A percentile compares a stretch with the other conserved stretches of the same genome.
phyloP scores from a whole-genome alignment of 2,888 invertebrate species.

The Drosophila nr. perissopoda region DNA sequence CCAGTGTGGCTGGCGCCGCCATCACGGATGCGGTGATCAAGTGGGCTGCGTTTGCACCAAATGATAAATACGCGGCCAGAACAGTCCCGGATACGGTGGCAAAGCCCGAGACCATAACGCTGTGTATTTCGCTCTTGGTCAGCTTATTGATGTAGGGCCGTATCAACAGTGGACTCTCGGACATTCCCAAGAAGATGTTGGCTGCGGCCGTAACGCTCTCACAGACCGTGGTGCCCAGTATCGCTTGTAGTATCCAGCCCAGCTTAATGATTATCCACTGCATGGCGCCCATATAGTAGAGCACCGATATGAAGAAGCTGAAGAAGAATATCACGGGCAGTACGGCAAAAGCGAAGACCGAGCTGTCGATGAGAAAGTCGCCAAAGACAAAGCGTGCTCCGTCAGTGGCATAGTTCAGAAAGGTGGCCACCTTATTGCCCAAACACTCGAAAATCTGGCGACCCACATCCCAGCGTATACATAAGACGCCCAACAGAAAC shows the following conservation, averaged over 20 bases:
- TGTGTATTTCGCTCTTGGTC: slow-evolving; percentile 96
- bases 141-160: slow-evolving; percentile 92
- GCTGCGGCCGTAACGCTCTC: slow-evolving; percentile 97
- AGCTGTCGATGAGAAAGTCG: slow-evolving; percentile 86
- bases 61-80: slow-evolving; percentile 95
- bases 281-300: slow-evolving; percentile 95
- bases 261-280: slow-evolving; percentile 93
- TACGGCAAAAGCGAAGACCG: slow-evolving; percentile 95
- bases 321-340: slow-evolving; percentile 97
- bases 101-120: slow-evolving; percentile 97
- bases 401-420: slow-evolving; percentile 91
- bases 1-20: slow-evolving; percentile 97
- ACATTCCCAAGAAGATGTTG: slow-evolving; percentile 97
- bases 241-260: slow-evolving; percentile 90
- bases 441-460: slow-evolving; percentile 87
- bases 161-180: slow-evolving; percentile 95
- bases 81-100: slow-evolving; percentile 98
- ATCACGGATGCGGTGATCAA: slow-evolving; percentile 97
- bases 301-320: slow-evolving; percentile 94
- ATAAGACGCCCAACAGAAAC: slow-evolving; percentile 92
- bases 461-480: slow-evolving; percentile 94
- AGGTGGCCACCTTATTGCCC: slow-evolving; percentile 89
- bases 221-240: slow-evolving; percentile 95
- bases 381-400: slow-evolving; percentile 96
- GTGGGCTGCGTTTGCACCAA: slow-evolving; percentile 94